Conservation (phyloP, 2,113 vertebrate genomes). For the Phoenicopterus ruber region DNA sequence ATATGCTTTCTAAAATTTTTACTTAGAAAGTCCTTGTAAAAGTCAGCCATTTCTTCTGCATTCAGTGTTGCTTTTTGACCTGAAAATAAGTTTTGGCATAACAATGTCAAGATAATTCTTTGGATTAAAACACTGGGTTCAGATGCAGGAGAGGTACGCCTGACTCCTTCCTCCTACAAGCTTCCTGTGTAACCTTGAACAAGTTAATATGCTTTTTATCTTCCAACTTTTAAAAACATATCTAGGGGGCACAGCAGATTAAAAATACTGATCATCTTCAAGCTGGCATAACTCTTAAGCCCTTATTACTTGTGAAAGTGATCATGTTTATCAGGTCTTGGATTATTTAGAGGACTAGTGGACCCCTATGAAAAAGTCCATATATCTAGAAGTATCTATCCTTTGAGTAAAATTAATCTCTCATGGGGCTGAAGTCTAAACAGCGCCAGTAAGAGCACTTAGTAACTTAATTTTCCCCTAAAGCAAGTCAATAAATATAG, state of each 20-base stretch:
- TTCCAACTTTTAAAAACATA: background rate
- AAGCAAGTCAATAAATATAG: background rate
- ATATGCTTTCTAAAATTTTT: conserved; percentile 85
- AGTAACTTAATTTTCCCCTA: background rate
- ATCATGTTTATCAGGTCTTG: background rate
- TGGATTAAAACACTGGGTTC: background rate
- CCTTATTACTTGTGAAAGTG: background rate
- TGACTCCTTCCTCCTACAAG: background rate
- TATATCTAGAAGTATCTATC: background rate
- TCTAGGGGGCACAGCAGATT: background rate
- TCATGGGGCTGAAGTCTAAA: background rate
- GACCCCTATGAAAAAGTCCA: background rate
- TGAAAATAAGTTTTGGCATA: conserved; percentile 60
- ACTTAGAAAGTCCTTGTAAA: conserved; percentile 91
- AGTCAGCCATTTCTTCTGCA: conserved; percentile 92
- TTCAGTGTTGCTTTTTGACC: conserved; percentile 79
- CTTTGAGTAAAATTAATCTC: background rate
- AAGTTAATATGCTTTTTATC: background rate
- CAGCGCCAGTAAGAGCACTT: background rate
- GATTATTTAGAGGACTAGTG: background rate
- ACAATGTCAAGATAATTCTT: background rate
- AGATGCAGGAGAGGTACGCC: background rate
- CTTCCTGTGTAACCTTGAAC: background rate
- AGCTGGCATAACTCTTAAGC: background rate
- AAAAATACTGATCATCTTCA: background rate